Base-by-base conservation (phyloP, 2,888 invertebrate species). In the Graphium colonna region DNA sequence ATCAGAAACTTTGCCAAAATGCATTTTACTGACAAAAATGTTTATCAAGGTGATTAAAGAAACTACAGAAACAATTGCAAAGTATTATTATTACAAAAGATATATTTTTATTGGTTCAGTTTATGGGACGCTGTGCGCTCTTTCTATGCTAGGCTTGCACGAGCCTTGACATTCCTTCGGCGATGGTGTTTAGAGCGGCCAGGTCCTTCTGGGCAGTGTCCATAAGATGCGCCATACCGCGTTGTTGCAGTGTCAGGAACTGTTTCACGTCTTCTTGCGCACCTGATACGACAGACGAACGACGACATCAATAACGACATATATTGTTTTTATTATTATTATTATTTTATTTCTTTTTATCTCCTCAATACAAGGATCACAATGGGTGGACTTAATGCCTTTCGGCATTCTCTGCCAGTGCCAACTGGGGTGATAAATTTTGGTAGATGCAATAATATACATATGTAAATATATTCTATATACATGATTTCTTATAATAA, bases 221-320 rank as follows among this genome's bases (percentile, higher is more conserved):
- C 58, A 97, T 93, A 15, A 98, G 87, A 68, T 97, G 95, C 21
- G 94, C 92, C 90, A 98, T 95, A 0, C 97, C 97, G 57, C 94
- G 94, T 74, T 98, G 98, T 71, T 98, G 96, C 87, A 97, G 93
- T 43, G 92, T 91, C 52, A 98, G 82, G 79, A 97, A 96, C 86
- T 96, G 91, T 61, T 92, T 93, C 73, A 94, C 91, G 71, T 94
- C 94, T 62, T 93, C 93, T 79, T 93, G 93, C 2, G 92, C 92
- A 63, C 92, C 92, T 76, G 73, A 58, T 13, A n/a, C n/a, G n/a
- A n/a, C n/a, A n/a, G n/a, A n/a, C n/a, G n/a, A n/a, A n/a, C n/a
- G n/a, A n/a, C n/a, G n/a, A n/a, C n/a, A n/a, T n/a, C n/a, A n/a
- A n/a, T n/a, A n/a, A n/a, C n/a, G n/a, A n/a, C n/a, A n/a, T n/a